phyloP scores from a whole-genome alignment of 2,888 invertebrate species.

The Brenthis hecate region DNA sequence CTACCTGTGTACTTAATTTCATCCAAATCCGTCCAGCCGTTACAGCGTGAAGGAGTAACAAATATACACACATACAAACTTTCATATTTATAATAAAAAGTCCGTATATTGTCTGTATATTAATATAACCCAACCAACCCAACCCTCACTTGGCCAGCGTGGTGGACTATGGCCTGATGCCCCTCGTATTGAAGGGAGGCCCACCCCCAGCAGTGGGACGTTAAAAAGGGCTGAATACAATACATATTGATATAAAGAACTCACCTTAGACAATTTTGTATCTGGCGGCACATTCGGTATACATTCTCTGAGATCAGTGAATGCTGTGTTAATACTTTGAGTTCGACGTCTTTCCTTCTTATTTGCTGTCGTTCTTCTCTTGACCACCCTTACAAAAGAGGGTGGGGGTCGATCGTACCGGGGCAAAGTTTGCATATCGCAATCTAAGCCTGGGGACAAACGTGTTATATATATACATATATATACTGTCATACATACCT shows the following conservation, averaged over 20 bases:
- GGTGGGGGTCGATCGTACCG: conserved; percentile 68
- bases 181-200: no score
- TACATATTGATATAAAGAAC: conserved; percentile 40
- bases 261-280: conserved; percentile 95
- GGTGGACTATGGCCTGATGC: no score
- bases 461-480: background rate
- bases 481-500: no score
- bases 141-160: no score
- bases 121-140: no score
- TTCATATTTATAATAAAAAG: no score
- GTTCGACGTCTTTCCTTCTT: conserved; percentile 96
- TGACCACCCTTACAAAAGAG: conserved; percentile 83
- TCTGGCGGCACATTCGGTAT: conserved; percentile 98
- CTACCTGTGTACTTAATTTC: no score
- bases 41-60: no score
- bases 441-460: conserved; percentile 58
- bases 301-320: conserved; percentile 94
- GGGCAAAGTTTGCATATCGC: conserved; percentile 65
- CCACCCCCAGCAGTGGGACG: background rate
- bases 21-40: no score
- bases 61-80: no score
- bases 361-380: conserved; percentile 94
- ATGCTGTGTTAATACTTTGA: conserved; percentile 97
- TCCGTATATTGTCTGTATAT: no score
- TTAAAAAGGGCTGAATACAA: conserved; percentile 36